A percentile compares a stretch with the other conserved stretches of the same genome.
Evolutionary conservation across 2,113 vertebrate genomes (phyloP).

Genomic region (Bufo bufo): DNA sequence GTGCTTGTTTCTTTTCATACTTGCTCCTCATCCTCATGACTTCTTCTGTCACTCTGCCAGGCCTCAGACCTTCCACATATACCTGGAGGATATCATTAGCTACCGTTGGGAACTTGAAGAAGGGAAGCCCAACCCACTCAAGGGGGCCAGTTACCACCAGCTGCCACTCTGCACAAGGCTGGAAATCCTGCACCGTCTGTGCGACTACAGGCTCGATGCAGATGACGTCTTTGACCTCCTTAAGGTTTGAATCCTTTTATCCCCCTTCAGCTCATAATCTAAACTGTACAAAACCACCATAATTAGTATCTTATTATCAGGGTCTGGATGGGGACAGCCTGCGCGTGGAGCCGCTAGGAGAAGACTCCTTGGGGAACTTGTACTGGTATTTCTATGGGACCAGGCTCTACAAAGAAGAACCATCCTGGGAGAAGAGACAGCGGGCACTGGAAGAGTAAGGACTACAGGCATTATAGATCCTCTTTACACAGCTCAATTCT

Average conservation of each 20-base stretch:
- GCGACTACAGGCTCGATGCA: conserved; percentile 94
- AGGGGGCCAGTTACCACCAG: conserved; percentile 83
- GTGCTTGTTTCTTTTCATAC: too few species aligned
- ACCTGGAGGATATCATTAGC: conserved; percentile 97
- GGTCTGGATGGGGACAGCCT: conserved; percentile 95
- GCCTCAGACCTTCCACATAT: conserved; percentile 87
- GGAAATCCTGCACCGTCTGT: conserved; percentile 92
- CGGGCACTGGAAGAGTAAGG: conserved; percentile 75
- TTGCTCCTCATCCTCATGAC: too few species aligned
- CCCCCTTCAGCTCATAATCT: not conserved
- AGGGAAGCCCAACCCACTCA: conserved; percentile 91
- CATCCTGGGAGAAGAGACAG: conserved; percentile 70
- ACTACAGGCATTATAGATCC: not conserved
- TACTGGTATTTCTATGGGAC: conserved; percentile 99
- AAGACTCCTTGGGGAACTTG: conserved; percentile 90
- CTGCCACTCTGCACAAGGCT: conserved; percentile 87
- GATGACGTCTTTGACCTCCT: conserved; percentile 96
- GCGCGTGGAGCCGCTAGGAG: conserved; percentile 92
- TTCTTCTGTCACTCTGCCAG: conserved; percentile 64
- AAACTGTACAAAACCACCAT: not conserved
- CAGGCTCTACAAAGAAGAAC: conserved; percentile 94
- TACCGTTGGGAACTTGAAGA: conserved; percentile 98
- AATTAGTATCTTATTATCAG: conserved; percentile 67
- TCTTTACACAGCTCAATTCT: too few species aligned
- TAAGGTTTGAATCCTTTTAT: conserved; percentile 76